phyloP scores from a whole-genome alignment of 1,140 invertebrate genomes.

The Lordiphosa mommai region DNA sequence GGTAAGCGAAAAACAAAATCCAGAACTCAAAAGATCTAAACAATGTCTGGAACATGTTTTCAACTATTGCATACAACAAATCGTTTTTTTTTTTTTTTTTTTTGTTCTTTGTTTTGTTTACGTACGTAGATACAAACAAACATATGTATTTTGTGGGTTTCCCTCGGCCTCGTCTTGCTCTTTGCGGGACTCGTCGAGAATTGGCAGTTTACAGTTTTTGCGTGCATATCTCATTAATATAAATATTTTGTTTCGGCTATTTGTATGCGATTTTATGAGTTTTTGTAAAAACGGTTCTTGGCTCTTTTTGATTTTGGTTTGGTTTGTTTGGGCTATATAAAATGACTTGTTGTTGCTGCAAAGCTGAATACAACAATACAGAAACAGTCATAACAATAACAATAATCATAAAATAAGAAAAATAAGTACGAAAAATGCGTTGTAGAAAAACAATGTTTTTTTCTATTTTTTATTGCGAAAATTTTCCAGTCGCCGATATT shows the following conservation, averaged over 20 bases:
- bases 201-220: slow-evolving; percentile 16
- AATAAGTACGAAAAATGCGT: too few species aligned
- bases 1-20: slow-evolving; percentile 5
- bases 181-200: slow-evolving; percentile 23
- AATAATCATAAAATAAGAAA: too few species aligned
- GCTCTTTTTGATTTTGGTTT: not conserved
- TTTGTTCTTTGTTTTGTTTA: too few species aligned
- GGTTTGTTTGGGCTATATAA: too few species aligned
- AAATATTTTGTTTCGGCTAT: slow-evolving; percentile 31
- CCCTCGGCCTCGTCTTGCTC: not conserved
- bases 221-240: slow-evolving; percentile 35
- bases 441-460: too few species aligned
- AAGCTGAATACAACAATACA: too few species aligned
- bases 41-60: slow-evolving; percentile 45
- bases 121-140: too few species aligned
- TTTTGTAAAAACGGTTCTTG: slow-evolving; percentile 27
- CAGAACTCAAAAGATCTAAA: slow-evolving; percentile 21
- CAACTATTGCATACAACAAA: slow-evolving; percentile 16
- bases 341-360: too few species aligned
- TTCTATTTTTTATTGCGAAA: too few species aligned
- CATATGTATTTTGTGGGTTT: too few species aligned
- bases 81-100: slow-evolving; percentile 19
- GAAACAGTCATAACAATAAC: too few species aligned
- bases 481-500: too few species aligned
- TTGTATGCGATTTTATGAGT: slow-evolving; percentile 37